Base-by-base conservation (phyloP, 2,888 invertebrate species). In the Matsumyia berberina region DNA sequence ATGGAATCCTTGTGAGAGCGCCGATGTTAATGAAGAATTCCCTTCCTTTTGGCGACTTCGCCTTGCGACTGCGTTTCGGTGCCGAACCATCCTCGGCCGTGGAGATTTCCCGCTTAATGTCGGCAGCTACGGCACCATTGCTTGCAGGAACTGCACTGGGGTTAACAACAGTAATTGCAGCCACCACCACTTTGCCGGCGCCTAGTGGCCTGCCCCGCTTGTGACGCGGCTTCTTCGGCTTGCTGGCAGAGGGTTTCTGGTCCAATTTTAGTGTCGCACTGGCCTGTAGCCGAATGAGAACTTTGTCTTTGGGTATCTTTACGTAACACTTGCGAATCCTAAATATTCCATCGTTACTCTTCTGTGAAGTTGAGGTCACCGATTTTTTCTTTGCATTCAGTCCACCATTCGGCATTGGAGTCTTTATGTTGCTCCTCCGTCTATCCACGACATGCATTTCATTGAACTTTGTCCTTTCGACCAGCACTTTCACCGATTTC, bases 381-480 rank as follows among this genome's bases (percentile, higher is more conserved):
- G 9, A 0, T 9, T 57, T 35, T n/a, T 53, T 58, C 46, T 55
- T 37, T 12, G 24, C 49, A 5, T 35, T 24, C 3, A 31, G 8
- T 0, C 42, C 15, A 4, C 37, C 60, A 8, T 60, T 60, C 17
- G 69, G 29, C 11, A 39, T 29, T 3, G 76, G n/a, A 0, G 39
- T 12, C 7, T 62, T 72, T 1, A 5, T 31, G 29, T 29, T 69
- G 8, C 9, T 42, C 2, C 11, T 57, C 6, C 33, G 39, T 0
- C n/a, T 17, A 1, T 72, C 66, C 2, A 62, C 33, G 11, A 55
- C 37, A 0, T 62, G 31, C 83, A 83, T 83, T 5, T 73, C 83
- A 44, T 83, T 83, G 33, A 83, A 79, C 12, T 83, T 83, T 5
- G 83, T 83, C 11, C 83, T 49, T 17, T 83, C 83, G 17, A 83